A percentile compares a stretch with the other conserved stretches of the same genome.
These are phyloP conservation scores for Drosophila engyochracea DNA, from an alignment of 2,888 invertebrate genomes.

Conservation along the genomic window DNA sequence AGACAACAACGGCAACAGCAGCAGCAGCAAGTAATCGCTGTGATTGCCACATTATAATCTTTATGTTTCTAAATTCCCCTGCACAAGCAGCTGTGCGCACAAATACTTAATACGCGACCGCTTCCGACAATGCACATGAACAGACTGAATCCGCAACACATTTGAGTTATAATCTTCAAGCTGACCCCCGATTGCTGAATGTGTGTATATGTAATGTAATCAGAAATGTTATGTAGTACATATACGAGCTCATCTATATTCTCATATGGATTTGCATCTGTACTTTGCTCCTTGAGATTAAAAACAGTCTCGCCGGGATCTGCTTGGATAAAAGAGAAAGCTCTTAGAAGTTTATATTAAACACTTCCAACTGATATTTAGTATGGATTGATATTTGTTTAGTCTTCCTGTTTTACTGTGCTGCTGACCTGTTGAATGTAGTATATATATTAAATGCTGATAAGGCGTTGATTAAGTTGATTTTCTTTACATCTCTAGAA, in stretches of 20 bases:
- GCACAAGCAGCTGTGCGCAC: constrained; percentile 11
- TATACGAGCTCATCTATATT: constrained; percentile 17
- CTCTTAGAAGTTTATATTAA: background rate
- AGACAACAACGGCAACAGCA: constrained; percentile 52
- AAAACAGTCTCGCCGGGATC: constrained; percentile 8
- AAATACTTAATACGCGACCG: constrained; percentile 43
- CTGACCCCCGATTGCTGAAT: constrained; percentile 22
- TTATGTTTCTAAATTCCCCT: constrained; percentile 41
- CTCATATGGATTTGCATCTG: constrained; percentile 26
- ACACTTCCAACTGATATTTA: background rate
- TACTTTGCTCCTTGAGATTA: constrained; percentile 48
- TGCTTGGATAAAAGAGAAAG: constrained; percentile 14
- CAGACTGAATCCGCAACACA: constrained; percentile 45
- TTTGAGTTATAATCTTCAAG: constrained; percentile 45
- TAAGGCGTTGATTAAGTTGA: background rate
- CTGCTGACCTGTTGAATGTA: background rate
- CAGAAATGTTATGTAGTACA: constrained; percentile 42
- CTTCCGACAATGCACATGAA: constrained; percentile 46
- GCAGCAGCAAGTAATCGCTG: constrained; percentile 60
- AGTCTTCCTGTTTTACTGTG: background rate
- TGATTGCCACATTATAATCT: constrained; percentile 70
- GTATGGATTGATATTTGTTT: background rate
- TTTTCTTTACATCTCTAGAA: background rate
- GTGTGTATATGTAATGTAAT: constrained; percentile 23
- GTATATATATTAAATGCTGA: background rate